Evolutionary conservation across 2,797 vertebrate genomes (phyloP).

Genomic region (Prionace glauca): DNA sequence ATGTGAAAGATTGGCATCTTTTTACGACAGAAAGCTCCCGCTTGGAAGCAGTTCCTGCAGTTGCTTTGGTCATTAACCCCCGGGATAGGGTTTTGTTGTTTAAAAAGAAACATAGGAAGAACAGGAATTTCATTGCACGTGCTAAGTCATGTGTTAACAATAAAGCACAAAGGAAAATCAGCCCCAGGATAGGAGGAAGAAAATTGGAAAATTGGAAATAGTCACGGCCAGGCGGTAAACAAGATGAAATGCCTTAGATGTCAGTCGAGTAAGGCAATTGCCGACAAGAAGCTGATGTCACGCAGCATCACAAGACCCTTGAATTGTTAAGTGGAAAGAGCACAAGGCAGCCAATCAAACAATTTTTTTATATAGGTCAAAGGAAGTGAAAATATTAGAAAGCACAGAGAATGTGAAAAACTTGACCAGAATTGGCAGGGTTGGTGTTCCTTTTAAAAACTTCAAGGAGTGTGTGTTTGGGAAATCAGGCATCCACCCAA

Average conservation of each 20-base stretch:
- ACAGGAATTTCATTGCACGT: background rate
- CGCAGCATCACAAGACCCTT: background rate
- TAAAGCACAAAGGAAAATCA: background rate
- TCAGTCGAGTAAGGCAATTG: background rate
- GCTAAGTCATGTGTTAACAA: background rate
- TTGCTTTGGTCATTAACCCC: constrained; percentile 1
- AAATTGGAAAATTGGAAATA: background rate
- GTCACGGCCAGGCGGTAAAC: background rate
- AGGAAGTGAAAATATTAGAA: background rate
- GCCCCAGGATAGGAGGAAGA: background rate
- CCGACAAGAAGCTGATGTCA: background rate
- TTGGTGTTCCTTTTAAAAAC: background rate
- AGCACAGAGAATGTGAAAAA: background rate
- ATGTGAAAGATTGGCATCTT: constrained; percentile 3
- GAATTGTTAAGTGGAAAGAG: background rate
- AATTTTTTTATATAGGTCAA: background rate
- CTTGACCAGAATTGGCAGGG: background rate
- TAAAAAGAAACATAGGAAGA: background rate
- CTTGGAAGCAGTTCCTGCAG: background rate
- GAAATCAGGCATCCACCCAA: background rate
- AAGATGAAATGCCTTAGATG: background rate
- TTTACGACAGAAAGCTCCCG: background rate
- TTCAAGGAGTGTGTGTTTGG: background rate
- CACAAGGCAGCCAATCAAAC: background rate
- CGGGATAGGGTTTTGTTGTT: background rate